These are phyloP conservation scores for Nyctereutes procyonoides DNA, from an alignment of 2,113 vertebrate genomes.

Conservation along the genomic window DNA sequence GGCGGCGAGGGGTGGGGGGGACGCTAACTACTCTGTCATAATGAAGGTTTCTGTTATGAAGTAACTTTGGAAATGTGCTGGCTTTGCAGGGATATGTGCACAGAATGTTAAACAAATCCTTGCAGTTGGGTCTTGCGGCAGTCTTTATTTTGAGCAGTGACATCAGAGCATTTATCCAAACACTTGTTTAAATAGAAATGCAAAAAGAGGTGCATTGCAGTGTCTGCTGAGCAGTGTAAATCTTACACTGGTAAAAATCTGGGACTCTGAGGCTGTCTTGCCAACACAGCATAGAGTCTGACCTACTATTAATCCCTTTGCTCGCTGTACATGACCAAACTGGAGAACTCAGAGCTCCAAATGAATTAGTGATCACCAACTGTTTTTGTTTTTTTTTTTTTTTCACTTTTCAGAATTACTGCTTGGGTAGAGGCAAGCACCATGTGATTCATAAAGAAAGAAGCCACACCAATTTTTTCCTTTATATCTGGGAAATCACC, in stretches of 20 bases:
- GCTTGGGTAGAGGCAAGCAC: background rate
- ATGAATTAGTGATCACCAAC: constrained; percentile 10
- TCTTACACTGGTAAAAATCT: constrained; percentile 53
- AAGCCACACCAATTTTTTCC: background rate
- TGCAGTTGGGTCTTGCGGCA: constrained; percentile 21
- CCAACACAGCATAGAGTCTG: constrained; percentile 10
- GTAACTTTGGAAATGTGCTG: constrained; percentile 51
- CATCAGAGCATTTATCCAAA: constrained; percentile 74
- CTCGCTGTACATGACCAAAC: background rate
- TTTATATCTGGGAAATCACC: background rate
- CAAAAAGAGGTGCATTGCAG: constrained; percentile 55
- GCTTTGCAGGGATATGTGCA: constrained; percentile 12
- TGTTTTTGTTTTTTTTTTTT: background rate
- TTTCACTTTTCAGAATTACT: background rate
- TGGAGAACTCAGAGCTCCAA: constrained; percentile 37
- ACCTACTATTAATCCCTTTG: constrained; percentile 48
- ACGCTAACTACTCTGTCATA: background rate
- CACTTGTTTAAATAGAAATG: constrained; percentile 74
- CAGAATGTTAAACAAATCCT: constrained; percentile 67
- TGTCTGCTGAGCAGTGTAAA: constrained; percentile 22
- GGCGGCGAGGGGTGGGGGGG: background rate
- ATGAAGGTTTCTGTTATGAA: background rate
- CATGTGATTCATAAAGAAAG: background rate
- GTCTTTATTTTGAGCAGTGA: constrained; percentile 73
- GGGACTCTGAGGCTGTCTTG: constrained; percentile 12